Base-by-base conservation (phyloP, 2,888 invertebrate species). In the Aelia acuminata region DNA sequence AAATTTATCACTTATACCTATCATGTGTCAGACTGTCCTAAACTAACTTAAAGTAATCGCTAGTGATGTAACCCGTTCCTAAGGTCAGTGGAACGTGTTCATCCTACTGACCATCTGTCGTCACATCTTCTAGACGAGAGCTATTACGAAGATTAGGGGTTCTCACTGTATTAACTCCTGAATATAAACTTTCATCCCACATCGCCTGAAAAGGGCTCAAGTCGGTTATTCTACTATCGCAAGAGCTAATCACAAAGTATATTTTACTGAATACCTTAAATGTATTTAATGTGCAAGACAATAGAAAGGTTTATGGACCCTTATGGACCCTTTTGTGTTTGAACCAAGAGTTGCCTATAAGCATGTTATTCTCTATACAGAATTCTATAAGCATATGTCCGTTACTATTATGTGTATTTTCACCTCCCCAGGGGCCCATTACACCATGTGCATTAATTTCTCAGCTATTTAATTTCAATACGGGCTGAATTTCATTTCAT, bases 81-180 rank as follows among this genome's bases (percentile, higher is more conserved):
- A 26, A 26, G 26, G 26, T 57, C 26, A 57, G 26, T 26, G 63
- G 31, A 70, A 35, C 35, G 31, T 70, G 35, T 70, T 70, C 20
- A 18, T 15, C 7, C 63, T 18, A 35, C 63, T 31, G 63, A 70
- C 63, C 63, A 70, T 31, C 63, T 70, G 63, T 70, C 63, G 63
- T 70, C 63, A 70, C 63, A 31, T 35, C 63, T 70, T 35, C 31
- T 35, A 35, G 63, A 70, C 31, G 35, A 70, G 63, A 20, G 31
- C 31, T 70, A 70, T 70, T 70, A 70, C 31, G 31, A 70, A 35
- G 63, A 70, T 70, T 70, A 70, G 31, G 63, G 63, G 63, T 31
- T 70, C 63, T 35, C 18, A 70, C 31, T 7, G 35, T 18, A 70
- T 70, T 70, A 70, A 70, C 63, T 70, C 63, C 63, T 70, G 31